Percentiles rank a stretch among this genome's conserved stretches.
Evolutionary conservation across 1,140 invertebrate genomes (phyloP).

Genomic region (Heterodera carotae): DNA sequence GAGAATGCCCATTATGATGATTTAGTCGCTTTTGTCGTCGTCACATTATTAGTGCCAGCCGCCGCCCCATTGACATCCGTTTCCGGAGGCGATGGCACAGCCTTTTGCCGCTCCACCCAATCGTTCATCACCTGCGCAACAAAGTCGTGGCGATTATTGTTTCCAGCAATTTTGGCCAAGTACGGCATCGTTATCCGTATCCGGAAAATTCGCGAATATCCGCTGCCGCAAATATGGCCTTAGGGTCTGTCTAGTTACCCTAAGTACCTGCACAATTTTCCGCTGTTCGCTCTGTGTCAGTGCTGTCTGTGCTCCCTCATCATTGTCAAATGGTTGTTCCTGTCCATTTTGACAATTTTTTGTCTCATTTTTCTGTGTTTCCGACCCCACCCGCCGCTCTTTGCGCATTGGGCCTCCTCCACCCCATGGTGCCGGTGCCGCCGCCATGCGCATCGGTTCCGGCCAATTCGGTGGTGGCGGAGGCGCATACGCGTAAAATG

Average conservation of each 20-base stretch:
- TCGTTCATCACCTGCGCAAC: constrained; percentile 57
- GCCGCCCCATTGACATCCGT: neutral
- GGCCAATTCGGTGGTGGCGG: constrained; percentile 54
- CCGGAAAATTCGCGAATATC: too few relatives aligned
- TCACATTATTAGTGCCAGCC: neutral
- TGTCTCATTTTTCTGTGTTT: neutral
- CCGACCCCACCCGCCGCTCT: neutral
- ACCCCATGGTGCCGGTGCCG: constrained; percentile 18
- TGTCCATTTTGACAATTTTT: constrained; percentile 9
- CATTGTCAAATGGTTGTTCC: constrained; percentile 7
- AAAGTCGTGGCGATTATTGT: too few relatives aligned
- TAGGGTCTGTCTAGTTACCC: too few relatives aligned
- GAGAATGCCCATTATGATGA: neutral
- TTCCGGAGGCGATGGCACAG: neutral
- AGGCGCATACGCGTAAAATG: constrained; percentile 65
- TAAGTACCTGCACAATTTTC: constrained; percentile 50
- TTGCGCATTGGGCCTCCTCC: neutral
- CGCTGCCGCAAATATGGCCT: too few relatives aligned
- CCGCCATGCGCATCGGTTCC: constrained; percentile 34
- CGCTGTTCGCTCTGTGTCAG: constrained; percentile 42
- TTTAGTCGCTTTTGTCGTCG: neutral
- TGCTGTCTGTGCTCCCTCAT: neutral
- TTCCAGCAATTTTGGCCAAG: too few relatives aligned
- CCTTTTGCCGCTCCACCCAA: constrained; percentile 53
- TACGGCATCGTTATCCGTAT: too few relatives aligned